Base-by-base conservation (phyloP, 2,888 invertebrate genomes). In the Eudasyphora cyanicolor region DNA sequence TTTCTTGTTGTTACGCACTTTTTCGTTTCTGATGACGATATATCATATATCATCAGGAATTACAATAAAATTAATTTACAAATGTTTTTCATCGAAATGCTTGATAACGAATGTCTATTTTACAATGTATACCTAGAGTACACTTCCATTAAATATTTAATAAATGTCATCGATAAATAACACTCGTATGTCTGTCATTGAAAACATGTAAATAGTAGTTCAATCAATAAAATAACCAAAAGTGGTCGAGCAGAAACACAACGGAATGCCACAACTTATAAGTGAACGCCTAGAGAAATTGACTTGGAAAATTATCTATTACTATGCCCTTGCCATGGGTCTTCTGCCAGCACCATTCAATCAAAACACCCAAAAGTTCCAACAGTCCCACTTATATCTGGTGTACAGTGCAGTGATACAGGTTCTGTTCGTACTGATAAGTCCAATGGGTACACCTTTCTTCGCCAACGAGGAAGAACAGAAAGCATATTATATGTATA, bases 351-450 rank as follows among this genome's bases (percentile, higher is more conserved):
- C 57, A 4, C 14, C 38, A n/a, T 78, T 51, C 49, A 69, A 78
- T 21, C 8, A 6, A 7, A 4, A 8, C 4, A 6, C 38, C n/a
- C n/a, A 51, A 17, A 27, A 8, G 8, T 54, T 82, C 45, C 49
- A 42, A 32, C 14, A 57, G 0, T 70, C 49, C 1, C 60, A 38
- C 17, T 29, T 10, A 0, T 82, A 82, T 70, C 14, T 70, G 0
- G 0, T 29, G 3, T 82, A 78, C 8, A 82, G 82, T 78, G 74
- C 17, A 0, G 0, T 75, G 0, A 54, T 82, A 45, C 77, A 82
- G 10, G 17, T 69, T 1, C 12, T 10, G 14, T 70, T 78, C 17
- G 1, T 82, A 6, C 1, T 14, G 0, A 38, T 75, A 29, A 75
- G 67, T 0, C 78, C 74, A 5, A 17, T 78, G 8, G 54, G 74